phyloP scores from a whole-genome alignment of 2,888 invertebrate species.

The Leuctra nigra region DNA sequence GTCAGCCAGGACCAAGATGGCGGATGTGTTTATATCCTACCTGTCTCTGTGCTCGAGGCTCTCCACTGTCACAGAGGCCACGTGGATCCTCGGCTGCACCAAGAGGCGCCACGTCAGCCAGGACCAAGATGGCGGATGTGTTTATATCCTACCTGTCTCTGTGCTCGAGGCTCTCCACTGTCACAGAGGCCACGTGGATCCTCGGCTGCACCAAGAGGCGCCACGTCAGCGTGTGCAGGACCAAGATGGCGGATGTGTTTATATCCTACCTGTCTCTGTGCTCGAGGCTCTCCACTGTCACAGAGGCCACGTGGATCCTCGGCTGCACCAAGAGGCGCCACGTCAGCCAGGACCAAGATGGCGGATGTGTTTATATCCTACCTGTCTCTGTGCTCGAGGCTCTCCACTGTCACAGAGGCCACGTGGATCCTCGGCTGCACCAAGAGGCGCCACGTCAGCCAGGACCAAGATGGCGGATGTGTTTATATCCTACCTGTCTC shows the following conservation, averaged over 20 bases:
- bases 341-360: no score
- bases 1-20: no score
- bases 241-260: no score
- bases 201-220: conserved; percentile 65
- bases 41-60: conserved; percentile 62
- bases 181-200: conserved; percentile 64
- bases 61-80: conserved; percentile 64
- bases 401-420: conserved; percentile 62
- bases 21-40: no score
- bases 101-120: conserved; percentile 77
- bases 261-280: conserved; percentile 59
- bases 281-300: conserved; percentile 67
- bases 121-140: no score
- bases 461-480: no score
- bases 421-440: conserved; percentile 67
- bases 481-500: conserved; percentile 61
- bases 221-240: conserved; percentile 81
- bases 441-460: conserved; percentile 75
- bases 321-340: conserved; percentile 73
- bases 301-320: conserved; percentile 62
- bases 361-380: no score
- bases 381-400: conserved; percentile 63
- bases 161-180: conserved; percentile 65
- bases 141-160: conserved; percentile 60
- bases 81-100: conserved; percentile 63